A percentile compares a stretch with the other conserved stretches of the same genome.
Evolutionary conservation across 2,888 invertebrate genomes (phyloP).

Genomic region (Prenolepis imparis): DNA sequence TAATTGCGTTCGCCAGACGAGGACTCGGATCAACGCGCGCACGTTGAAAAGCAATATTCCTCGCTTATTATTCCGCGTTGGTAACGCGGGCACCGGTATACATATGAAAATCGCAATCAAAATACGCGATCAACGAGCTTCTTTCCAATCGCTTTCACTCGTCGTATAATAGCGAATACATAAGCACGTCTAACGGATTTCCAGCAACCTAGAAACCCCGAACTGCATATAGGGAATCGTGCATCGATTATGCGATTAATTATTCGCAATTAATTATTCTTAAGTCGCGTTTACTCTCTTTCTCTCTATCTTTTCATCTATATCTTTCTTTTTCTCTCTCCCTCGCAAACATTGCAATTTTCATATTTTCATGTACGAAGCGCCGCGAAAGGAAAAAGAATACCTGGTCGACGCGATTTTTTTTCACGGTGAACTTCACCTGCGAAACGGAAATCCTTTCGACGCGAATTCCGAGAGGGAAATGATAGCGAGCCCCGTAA

Average conservation of each 20-base stretch:
- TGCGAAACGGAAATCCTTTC: slow-evolving; percentile 61
- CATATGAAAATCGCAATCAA: slow-evolving; percentile 38
- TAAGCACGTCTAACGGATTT: slow-evolving; percentile 80
- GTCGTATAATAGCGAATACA: slow-evolving; percentile 45
- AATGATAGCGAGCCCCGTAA: slow-evolving; percentile 40
- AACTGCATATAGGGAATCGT: slow-evolving; percentile 70
- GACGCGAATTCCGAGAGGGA: slow-evolving; percentile 51
- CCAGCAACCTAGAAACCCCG: slow-evolving; percentile 83
- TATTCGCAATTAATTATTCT: slow-evolving; percentile 60
- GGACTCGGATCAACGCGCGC: neutral
- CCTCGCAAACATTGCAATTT: neutral
- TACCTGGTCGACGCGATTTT: slow-evolving; percentile 15
- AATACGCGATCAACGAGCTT: slow-evolving; percentile 42
- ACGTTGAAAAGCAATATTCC: slow-evolving; percentile 23
- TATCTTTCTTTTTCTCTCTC: neutral
- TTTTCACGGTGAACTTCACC: slow-evolving; percentile 27
- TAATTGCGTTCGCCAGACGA: slow-evolving; percentile 37
- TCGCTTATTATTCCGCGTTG: slow-evolving; percentile 45
- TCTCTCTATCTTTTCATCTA: neutral
- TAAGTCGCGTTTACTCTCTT: slow-evolving; percentile 36
- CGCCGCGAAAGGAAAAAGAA: slow-evolving; percentile 65
- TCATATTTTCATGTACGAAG: slow-evolving; percentile 44
- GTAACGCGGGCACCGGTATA: slow-evolving; percentile 39
- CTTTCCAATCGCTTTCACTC: slow-evolving; percentile 72
- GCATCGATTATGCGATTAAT: slow-evolving; percentile 61